Base-by-base conservation (phyloP, 1,140 invertebrate genomes). In the Bombus soroeensis region DNA sequence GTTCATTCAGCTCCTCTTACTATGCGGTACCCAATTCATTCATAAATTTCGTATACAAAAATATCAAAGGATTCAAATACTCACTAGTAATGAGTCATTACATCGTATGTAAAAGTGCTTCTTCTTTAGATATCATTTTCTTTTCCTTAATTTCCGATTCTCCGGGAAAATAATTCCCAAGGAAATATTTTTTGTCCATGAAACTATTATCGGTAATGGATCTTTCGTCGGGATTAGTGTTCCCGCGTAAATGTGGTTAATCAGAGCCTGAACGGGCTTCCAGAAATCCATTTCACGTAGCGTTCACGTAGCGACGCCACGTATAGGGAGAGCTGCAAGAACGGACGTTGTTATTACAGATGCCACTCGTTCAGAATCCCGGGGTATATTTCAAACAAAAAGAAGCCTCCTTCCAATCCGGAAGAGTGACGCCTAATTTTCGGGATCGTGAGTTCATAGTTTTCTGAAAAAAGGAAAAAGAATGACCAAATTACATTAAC, bases 261-360 rank as follows among this genome's bases (percentile, higher is more conserved):
- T 85, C 77, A 79, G 85, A 53, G 47, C 47, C 47, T 53, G 47
- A 89, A 83, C 87, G 79, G 76, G 86, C 75, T 86, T 81, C 79
- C 68, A 71, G 53, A 87, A 88, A 71, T 62, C 71, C 70, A 84
- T 88, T 81, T 62, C 82, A 79, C 83, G 81, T 88, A 83, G 64
- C 68, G 68, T 80, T 81, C 89, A 87, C 87, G 62, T 70, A 64
- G 73, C 68, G 25, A 72, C 34, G 62, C 34, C 6, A 74, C 74
- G 73, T 86, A 81, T 41, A 85, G 80, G 73, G 79, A 86, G 77
- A 87, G 83, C 78, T 43, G 76, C 76, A 85, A 87, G 88, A 91
- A 85, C 85, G 78, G 83, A 53, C 90, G 89, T 93, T 94, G 93
- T 94, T 94, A 93, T 94, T 94, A 94, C 93, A 94, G 93, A 94